Percentiles rank a stretch among this genome's conserved stretches.
These are phyloP conservation scores for Argyresthia albistria DNA, from an alignment of 2,888 invertebrate species.

Conservation along the genomic window DNA sequence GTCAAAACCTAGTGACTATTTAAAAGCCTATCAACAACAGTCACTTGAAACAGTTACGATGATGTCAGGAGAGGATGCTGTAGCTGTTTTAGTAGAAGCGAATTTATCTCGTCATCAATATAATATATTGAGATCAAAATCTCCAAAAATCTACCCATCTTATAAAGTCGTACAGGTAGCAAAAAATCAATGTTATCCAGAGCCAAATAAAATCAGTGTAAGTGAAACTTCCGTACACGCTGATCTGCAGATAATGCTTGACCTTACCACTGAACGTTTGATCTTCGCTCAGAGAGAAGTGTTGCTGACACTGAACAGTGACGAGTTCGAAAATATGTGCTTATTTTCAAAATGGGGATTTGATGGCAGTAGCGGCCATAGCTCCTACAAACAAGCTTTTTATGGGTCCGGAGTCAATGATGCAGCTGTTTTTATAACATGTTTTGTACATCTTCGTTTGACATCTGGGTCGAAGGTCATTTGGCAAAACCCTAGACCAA, in stretches of 20 bases:
- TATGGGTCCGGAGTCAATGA: constrained; percentile 16
- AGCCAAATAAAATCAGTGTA: constrained; percentile 13
- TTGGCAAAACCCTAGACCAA: constrained; percentile 22
- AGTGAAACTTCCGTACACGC: constrained; percentile 8
- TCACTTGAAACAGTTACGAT: constrained; percentile 7
- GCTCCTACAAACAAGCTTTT: constrained; percentile 17
- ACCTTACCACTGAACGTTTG: no score
- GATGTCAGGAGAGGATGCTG: constrained; percentile 16
- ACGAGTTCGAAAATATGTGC: constrained; percentile 8
- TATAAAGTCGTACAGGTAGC: constrained; percentile 19
- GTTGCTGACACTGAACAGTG: background rate
- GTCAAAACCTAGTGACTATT: constrained; percentile 10
- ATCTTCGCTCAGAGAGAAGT: no score
- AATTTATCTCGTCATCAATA: constrained; percentile 19
- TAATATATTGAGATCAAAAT: constrained; percentile 17
- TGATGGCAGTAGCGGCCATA: constrained; percentile 16
- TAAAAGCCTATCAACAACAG: constrained; percentile 6
- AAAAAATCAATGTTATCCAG: constrained; percentile 17
- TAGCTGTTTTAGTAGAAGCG: constrained; percentile 17
- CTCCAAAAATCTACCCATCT: constrained; percentile 17
- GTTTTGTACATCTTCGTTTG: constrained; percentile 21
- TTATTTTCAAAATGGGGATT: constrained; percentile 6
- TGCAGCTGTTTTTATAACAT: constrained; percentile 20
- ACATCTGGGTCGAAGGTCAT: constrained; percentile 15
- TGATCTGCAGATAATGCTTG: no score